Evolutionary conservation across 2,113 vertebrate species (phyloP).

Genomic region (Colistium nudipinnis): DNA sequence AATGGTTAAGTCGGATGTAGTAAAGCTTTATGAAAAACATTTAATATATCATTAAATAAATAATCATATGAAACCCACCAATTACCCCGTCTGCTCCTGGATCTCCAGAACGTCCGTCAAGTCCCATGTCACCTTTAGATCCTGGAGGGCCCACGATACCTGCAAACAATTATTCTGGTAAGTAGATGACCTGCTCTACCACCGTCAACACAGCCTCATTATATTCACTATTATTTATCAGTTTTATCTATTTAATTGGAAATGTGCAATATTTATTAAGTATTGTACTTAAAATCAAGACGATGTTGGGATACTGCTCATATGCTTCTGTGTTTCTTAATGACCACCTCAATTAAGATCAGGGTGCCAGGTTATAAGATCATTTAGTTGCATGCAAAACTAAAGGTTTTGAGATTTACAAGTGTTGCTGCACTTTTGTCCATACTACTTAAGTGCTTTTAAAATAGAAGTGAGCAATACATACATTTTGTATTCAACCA

Average conservation of each 20-base stretch:
- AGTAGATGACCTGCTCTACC: not conserved
- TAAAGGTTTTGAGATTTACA: no score
- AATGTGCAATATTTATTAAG: no score
- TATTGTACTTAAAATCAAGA: no score
- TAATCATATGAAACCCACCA: slow-evolving; percentile 15
- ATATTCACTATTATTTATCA: no score
- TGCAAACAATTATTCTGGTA: slow-evolving; percentile 19
- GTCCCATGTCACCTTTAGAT: slow-evolving; percentile 50
- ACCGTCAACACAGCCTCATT: not conserved
- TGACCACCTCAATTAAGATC: no score
- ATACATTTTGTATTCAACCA: not conserved
- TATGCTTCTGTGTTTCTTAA: no score
- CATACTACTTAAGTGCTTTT: not conserved
- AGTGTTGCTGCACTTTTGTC: not conserved
- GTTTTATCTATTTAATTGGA: not conserved
- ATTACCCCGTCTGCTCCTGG: slow-evolving; percentile 39
- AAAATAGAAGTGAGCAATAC: not conserved
- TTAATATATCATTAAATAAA: not conserved
- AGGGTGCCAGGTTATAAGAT: no score
- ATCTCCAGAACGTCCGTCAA: slow-evolving; percentile 44
- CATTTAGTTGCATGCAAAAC: no score
- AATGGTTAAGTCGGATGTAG: not conserved
- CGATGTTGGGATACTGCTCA: no score
- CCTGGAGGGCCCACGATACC: slow-evolving; percentile 41
- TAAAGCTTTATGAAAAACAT: not conserved